Percentiles rank a stretch among this genome's conserved stretches.
phyloP scores from a whole-genome alignment of 2,888 invertebrate species.

The Dicyrtomina minuta region DNA sequence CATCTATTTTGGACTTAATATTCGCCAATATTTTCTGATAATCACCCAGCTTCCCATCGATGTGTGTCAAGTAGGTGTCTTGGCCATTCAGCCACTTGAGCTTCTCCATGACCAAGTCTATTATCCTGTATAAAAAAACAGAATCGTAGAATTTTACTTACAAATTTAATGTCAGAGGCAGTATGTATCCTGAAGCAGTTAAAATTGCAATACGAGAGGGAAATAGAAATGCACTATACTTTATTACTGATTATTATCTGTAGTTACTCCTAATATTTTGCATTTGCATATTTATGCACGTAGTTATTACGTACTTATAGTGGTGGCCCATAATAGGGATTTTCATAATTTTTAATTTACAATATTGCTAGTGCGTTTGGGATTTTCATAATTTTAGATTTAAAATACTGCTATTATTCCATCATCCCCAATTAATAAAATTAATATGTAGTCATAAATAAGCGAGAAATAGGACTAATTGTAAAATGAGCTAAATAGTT shows the following conservation, averaged over 20 bases:
- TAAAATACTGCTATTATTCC: no score
- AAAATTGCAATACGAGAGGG: background rate
- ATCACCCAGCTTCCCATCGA: slow-evolving; percentile 69
- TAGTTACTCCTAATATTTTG: no score
- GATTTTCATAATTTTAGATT: no score
- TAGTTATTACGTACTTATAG: no score
- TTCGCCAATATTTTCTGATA: slow-evolving; percentile 69
- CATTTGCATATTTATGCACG: no score
- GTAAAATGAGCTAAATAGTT: background rate
- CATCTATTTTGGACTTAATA: slow-evolving; percentile 67
- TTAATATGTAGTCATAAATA: slow-evolving; percentile 1
- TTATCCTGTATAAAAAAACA: slow-evolving; percentile 65
- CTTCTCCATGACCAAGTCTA: slow-evolving; percentile 74
- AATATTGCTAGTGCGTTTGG: no score
- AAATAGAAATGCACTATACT: background rate
- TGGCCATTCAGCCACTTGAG: slow-evolving; percentile 72
- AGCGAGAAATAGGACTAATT: background rate
- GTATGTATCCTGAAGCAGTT: background rate
- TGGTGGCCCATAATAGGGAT: no score
- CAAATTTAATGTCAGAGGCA: background rate
- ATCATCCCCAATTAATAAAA: no score
- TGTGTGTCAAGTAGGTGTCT: slow-evolving; percentile 72
- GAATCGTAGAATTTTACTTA: background rate
- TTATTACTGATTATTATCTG: no score
- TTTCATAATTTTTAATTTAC: no score